These are phyloP conservation scores for Drosophila infuscata DNA, from an alignment of 2,888 invertebrate genomes.

Conservation along the genomic window DNA sequence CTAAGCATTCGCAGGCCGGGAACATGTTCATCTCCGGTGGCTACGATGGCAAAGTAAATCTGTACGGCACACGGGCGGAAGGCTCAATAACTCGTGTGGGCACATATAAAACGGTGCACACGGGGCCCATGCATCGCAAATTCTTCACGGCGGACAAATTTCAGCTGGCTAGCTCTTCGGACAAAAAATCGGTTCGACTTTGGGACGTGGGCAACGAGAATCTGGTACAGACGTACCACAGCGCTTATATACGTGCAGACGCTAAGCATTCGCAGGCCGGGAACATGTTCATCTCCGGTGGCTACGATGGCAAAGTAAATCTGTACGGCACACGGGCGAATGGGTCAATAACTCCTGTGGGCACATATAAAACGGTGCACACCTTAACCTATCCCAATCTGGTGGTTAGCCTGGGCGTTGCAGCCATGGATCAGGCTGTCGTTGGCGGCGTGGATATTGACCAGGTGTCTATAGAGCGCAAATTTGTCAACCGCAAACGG, in stretches of 20 bases:
- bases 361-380: slow-evolving; percentile 85
- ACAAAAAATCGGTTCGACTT: too few relatives aligned
- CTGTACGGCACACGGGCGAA: too few relatives aligned
- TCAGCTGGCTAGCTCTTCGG: too few relatives aligned
- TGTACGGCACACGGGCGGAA: slow-evolving; percentile 93
- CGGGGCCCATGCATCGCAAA: too few relatives aligned
- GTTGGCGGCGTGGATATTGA: slow-evolving; percentile 98
- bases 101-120: slow-evolving; percentile 88
- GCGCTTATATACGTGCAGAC: too few relatives aligned
- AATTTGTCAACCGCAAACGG: slow-evolving; percentile 87
- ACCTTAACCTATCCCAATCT: slow-evolving; percentile 96
- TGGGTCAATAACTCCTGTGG: too few relatives aligned
- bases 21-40: slow-evolving; percentile 93
- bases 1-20: slow-evolving; percentile 90
- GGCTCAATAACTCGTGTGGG: slow-evolving; percentile 88
- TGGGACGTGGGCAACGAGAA: too few relatives aligned
- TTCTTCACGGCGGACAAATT: too few relatives aligned
- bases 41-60: slow-evolving; percentile 94
- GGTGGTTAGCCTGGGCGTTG: slow-evolving; percentile 93
- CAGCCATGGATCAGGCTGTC: slow-evolving; percentile 91
- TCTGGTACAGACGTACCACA: slow-evolving; percentile 83
- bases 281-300: too few relatives aligned
- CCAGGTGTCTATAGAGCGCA: slow-evolving; percentile 93
- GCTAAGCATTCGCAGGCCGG: too few relatives aligned
- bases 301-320: too few relatives aligned